Percentiles rank a stretch among this genome's conserved stretches.
These are phyloP conservation scores for Sus cebifrons DNA, from an alignment of 2,797 vertebrate genomes.

Conservation along the genomic window DNA sequence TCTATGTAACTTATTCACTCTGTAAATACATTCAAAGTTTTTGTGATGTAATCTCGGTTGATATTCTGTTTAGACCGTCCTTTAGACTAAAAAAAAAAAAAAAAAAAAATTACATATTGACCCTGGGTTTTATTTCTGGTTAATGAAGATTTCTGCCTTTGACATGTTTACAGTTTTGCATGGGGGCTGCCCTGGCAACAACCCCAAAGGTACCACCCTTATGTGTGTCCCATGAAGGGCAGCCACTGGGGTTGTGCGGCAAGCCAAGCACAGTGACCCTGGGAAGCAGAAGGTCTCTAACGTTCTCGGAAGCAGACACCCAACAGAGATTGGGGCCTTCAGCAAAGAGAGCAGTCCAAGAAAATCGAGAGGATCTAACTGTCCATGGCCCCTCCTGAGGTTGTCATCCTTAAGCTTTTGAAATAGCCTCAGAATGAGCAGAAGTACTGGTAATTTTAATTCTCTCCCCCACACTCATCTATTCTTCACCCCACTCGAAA, in stretches of 20 bases:
- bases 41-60: slow-evolving; percentile 95
- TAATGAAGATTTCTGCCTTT: slow-evolving; percentile 66
- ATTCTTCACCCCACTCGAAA: background rate
- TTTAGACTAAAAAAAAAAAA: slow-evolving; percentile 93
- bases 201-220: background rate
- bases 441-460: slow-evolving; percentile 25
- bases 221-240: background rate
- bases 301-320: background rate
- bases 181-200: background rate
- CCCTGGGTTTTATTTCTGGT: slow-evolving; percentile 72
- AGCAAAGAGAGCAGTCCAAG: slow-evolving; percentile 4
- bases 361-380: background rate
- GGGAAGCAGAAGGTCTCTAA: background rate
- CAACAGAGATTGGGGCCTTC: background rate
- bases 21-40: slow-evolving; percentile 98
- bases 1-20: slow-evolving; percentile 93
- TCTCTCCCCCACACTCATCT: background rate
- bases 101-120: slow-evolving; percentile 90
- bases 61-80: slow-evolving; percentile 93
- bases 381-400: background rate
- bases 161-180: background rate
- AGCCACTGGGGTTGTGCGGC: background rate
- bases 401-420: slow-evolving; percentile 44
- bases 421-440: slow-evolving; percentile 4
- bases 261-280: background rate